Base-by-base conservation (phyloP, 2,113 vertebrate genomes). In the Sclerurus mexicanus region DNA sequence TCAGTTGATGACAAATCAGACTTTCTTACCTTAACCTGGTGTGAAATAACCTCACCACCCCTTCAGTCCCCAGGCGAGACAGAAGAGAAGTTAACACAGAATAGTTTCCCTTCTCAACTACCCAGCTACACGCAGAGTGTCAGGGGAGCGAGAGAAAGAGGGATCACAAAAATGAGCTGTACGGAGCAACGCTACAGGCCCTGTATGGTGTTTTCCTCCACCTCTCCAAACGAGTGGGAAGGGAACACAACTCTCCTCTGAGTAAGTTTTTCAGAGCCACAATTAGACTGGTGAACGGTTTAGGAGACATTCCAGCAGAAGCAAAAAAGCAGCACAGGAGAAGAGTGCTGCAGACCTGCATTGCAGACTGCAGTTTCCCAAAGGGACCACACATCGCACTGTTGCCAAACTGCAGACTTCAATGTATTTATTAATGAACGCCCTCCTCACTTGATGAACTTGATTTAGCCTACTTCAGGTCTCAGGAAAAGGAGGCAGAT, bases 341-440 rank as follows among this genome's bases (percentile, higher is more conserved):
- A 78, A 66, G 11, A 81, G 35, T 24, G 35, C 39, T 4, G 62
- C 80, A 90, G 85, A 78, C 87, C 94, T 92, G 91, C 96, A 89
- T 33, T 95, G 95, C 91, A 96, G 95, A 22, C 74, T 50, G 89
- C 68, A 55, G 78, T 15, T 91, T 76, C 91, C 87, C 85, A 83
- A 25, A 79, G 91, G 58, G 53, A 74, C 72, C 60, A 56, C 44
- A 91, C 64, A 55, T 52, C 27, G 53, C 12, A 10, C 52, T 68
- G 47, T 6, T 81, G 72, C 71, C 86, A 87, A 78, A 73, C 39
- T 68, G 85, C 91, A 87, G 86, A 16, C 21, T 87, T 56, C 40
- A 39, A 2, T 6, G 14, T 7, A 71, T 8, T 55, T 39, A 19
- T 37, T 84, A 60, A 42, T 28, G 37, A 85, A 75, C 8, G 33